A percentile compares a stretch with the other conserved stretches of the same genome.
phyloP scores from a whole-genome alignment of 2,888 invertebrate genomes.

The Cryptus viduatorius region DNA sequence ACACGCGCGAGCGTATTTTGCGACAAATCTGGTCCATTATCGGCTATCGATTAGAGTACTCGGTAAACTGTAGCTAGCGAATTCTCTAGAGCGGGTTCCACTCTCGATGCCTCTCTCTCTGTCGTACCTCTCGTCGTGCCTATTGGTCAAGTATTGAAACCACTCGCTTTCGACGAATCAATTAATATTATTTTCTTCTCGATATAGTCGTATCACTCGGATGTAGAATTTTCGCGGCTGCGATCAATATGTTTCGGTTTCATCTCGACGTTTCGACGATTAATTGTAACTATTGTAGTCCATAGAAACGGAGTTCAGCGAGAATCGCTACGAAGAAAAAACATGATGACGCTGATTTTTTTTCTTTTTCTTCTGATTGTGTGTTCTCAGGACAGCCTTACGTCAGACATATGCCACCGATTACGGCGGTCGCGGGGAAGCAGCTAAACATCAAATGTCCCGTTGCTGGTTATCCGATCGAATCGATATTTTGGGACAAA shows the following conservation, averaged over 20 bases:
- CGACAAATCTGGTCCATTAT: constrained; percentile 69
- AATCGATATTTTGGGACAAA: constrained; percentile 86
- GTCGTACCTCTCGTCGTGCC: constrained; percentile 19
- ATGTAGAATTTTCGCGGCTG: neutral
- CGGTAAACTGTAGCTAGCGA: constrained; percentile 62
- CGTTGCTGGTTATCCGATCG: constrained; percentile 87
- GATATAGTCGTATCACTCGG: neutral
- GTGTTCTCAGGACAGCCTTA: constrained; percentile 83
- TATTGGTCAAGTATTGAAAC: constrained; percentile 61
- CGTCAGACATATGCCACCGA: constrained; percentile 83
- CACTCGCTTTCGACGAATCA: constrained; percentile 60
- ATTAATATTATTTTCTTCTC: constrained; percentile 57
- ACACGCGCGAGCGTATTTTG: constrained; percentile 60
- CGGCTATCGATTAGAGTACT: constrained; percentile 69
- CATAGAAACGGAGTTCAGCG: neutral
- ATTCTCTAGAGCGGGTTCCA: constrained; percentile 42
- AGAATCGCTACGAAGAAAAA: neutral
- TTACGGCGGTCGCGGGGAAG: constrained; percentile 85
- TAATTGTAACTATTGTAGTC: neutral
- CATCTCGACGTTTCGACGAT: neutral
- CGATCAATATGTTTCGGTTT: no score
- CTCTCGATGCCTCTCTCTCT: constrained; percentile 27
- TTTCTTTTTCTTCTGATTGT: neutral
- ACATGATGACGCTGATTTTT: neutral
- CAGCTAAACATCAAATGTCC: constrained; percentile 86